phyloP scores from a whole-genome alignment of 2,797 vertebrate genomes.

The Melanogrammus aeglefinus region DNA sequence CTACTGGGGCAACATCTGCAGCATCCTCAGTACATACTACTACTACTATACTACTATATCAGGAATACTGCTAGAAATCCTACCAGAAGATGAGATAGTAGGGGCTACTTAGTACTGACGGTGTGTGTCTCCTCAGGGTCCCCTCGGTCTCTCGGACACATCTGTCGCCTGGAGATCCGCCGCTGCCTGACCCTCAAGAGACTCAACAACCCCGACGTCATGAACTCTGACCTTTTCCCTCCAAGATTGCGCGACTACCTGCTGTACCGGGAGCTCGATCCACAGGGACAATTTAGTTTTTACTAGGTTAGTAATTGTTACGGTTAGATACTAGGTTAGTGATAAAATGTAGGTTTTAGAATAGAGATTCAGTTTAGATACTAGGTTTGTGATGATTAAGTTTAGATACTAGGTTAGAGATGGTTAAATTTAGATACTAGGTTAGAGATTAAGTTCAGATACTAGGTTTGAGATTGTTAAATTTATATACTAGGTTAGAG shows the following conservation, averaged over 20 bases:
- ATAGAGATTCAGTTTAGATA: not conserved
- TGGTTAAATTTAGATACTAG: not conserved
- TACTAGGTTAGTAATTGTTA: constrained; percentile 15
- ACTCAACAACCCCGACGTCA: constrained; percentile 66
- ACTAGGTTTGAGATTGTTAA: not conserved
- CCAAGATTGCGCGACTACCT: constrained; percentile 74
- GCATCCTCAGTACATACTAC: constrained; percentile 74
- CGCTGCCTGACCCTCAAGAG: constrained; percentile 72
- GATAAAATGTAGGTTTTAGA: not conserved
- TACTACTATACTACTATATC: not conserved
- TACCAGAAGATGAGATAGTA: not conserved
- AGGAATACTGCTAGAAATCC: no score
- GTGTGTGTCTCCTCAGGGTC: constrained; percentile 65
- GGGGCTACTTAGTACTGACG: not conserved
- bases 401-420: not conserved
- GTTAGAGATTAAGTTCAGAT: not conserved
- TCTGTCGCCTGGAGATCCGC: constrained; percentile 81
- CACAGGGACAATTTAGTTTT: constrained; percentile 65
- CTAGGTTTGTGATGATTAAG: not conserved
- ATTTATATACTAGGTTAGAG: not conserved
- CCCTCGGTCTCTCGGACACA: constrained; percentile 77
- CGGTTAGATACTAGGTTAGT: not conserved
- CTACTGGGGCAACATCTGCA: constrained; percentile 74
- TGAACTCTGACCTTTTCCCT: constrained; percentile 74
- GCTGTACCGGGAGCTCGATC: constrained; percentile 81